Conservation (phyloP, 2,113 vertebrate genomes). For the Pluvialis apricaria region DNA sequence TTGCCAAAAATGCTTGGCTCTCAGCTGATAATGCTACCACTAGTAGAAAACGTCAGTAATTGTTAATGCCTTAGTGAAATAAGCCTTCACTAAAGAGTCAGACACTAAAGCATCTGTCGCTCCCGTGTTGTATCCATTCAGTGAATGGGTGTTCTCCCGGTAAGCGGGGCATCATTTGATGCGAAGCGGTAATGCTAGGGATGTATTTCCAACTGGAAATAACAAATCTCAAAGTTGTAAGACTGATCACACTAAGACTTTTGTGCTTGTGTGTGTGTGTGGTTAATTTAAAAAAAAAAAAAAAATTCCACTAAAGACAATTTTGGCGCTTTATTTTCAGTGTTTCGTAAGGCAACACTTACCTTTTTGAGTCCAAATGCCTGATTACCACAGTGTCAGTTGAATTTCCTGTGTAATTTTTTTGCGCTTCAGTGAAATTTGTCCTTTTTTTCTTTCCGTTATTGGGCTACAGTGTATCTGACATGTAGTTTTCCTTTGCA, state of each 20-base stretch:
- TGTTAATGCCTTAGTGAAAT: background rate
- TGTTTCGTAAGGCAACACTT: background rate
- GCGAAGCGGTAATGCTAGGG: background rate
- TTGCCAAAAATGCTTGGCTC: background rate
- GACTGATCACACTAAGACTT: background rate
- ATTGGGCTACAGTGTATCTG: background rate
- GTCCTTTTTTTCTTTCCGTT: background rate
- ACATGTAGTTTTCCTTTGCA: fast-evolving
- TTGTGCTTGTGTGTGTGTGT: background rate
- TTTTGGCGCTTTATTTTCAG: background rate
- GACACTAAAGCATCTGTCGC: background rate
- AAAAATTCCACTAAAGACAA: background rate
- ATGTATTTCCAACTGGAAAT: conserved; percentile 21
- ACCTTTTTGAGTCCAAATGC: background rate
- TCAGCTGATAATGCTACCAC: background rate
- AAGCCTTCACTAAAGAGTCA: background rate
- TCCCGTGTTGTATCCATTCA: background rate
- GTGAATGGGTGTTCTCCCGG: conserved; percentile 19
- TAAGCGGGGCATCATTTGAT: background rate
- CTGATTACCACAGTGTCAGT: background rate
- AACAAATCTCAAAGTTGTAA: background rate
- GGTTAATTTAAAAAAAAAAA: background rate
- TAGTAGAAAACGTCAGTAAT: background rate
- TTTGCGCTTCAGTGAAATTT: background rate
- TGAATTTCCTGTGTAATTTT: background rate